Percentiles rank a stretch among this genome's conserved stretches.
Evolutionary conservation across 2,797 vertebrate genomes (phyloP).

Genomic region (Orestias chungarensis): DNA sequence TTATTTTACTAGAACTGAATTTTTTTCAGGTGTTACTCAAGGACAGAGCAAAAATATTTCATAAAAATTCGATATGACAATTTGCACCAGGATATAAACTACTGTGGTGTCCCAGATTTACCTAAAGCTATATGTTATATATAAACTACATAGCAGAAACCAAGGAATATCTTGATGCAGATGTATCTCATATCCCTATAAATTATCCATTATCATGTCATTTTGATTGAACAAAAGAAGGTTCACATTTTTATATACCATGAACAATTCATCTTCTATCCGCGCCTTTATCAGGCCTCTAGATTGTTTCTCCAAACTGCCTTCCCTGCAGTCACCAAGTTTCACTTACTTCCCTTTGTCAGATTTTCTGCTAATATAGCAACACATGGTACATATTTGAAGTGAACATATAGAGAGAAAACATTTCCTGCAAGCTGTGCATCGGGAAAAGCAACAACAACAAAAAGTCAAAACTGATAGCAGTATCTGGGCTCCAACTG

Average conservation of each 20-base stretch:
- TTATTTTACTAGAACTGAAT: neutral
- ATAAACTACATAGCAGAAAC: no score
- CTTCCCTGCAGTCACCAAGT: neutral
- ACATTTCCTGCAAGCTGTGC: neutral
- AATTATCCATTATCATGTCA: no score
- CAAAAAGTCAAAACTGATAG: conserved; percentile 37
- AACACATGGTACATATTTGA: neutral
- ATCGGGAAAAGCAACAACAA: conserved; percentile 10
- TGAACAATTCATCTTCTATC: conserved; percentile 5
- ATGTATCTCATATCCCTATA: no score
- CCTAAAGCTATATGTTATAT: no score
- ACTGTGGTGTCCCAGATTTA: no score
- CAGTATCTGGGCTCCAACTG: conserved; percentile 42
- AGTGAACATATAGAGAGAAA: conserved; percentile 33
- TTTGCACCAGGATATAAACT: no score
- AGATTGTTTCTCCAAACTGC: neutral
- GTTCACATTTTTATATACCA: neutral
- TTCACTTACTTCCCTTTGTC: neutral
- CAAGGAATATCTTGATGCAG: no score
- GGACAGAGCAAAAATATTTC: no score
- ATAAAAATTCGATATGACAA: no score
- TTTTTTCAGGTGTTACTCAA: neutral
- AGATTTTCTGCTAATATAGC: conserved; percentile 20
- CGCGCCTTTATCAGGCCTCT: neutral
- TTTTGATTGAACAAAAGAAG: neutral